Evolutionary conservation across 2,797 vertebrate species (phyloP).

Genomic region (Pseudopleuronectes americanus): DNA sequence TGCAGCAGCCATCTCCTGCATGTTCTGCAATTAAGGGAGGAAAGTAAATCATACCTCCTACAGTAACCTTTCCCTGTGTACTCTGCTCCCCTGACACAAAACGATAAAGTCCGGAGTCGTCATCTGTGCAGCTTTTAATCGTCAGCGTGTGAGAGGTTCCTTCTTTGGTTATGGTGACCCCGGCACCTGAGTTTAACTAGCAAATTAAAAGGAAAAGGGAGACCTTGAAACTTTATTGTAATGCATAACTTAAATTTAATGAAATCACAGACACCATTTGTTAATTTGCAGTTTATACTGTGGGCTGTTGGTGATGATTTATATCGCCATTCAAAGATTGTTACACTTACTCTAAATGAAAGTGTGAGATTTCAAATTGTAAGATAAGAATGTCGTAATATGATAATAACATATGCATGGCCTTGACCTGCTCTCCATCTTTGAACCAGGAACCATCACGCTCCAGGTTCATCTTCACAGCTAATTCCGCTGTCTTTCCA

Average conservation of each 20-base stretch:
- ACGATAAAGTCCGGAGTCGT: constrained; percentile 81
- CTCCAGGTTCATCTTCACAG: constrained; percentile 75
- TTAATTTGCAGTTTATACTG: too few species aligned
- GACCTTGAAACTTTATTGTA: not conserved
- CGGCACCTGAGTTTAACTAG: constrained; percentile 77
- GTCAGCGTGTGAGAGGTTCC: constrained; percentile 77
- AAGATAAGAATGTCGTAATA: not conserved
- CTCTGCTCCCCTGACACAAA: constrained; percentile 80
- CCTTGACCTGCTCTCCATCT: constrained; percentile 83
- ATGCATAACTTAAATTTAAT: not conserved
- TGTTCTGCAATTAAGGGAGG: not conserved
- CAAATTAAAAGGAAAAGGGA: constrained; percentile 13
- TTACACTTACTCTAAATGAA: not conserved
- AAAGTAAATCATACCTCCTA: constrained; percentile 79
- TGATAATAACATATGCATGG: not conserved
- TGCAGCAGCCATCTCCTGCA: not conserved
- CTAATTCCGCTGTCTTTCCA: constrained; percentile 77
- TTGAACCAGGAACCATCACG: constrained; percentile 84
- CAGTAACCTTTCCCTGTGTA: constrained; percentile 80
- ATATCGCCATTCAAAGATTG: not conserved
- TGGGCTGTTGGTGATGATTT: too few species aligned
- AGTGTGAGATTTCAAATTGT: not conserved
- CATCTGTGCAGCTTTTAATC: constrained; percentile 73
- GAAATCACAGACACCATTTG: too few species aligned
- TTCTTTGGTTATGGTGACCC: constrained; percentile 76